Evolutionary conservation across 2,113 vertebrate species (phyloP).

Genomic region (Morone chrysops): DNA sequence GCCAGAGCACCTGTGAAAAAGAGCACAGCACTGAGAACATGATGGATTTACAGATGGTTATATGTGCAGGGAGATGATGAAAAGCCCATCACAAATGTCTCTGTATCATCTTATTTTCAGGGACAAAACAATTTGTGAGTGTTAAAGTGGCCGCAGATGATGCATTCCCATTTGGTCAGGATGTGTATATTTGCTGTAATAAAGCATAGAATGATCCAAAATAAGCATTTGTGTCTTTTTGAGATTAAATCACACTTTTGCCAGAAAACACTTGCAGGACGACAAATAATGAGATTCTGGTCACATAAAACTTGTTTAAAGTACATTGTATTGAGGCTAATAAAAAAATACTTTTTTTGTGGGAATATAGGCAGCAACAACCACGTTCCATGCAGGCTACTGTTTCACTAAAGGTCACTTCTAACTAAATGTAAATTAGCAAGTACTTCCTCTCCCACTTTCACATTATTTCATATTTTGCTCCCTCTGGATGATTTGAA

Average conservation of each 20-base stretch:
- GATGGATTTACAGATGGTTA: constrained; percentile 58
- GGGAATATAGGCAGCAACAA: constrained; percentile 3
- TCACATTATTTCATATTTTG: constrained; percentile 52
- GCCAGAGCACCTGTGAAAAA: constrained; percentile 65
- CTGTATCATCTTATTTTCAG: constrained; percentile 52
- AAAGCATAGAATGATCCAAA: constrained; percentile 16
- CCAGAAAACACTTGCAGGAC: constrained; percentile 4
- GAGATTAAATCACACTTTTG: neutral
- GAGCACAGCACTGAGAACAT: constrained; percentile 14
- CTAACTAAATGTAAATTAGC: constrained; percentile 51
- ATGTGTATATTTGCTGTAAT: constrained; percentile 39
- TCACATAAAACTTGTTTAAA: constrained; percentile 20
- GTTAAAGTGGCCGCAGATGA: neutral
- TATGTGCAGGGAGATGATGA: constrained; percentile 53
- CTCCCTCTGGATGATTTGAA: constrained; percentile 59
- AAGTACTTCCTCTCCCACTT: constrained; percentile 32
- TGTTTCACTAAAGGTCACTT: constrained; percentile 47
- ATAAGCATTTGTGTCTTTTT: constrained; percentile 15
- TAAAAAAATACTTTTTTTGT: neutral
- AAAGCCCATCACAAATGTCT: constrained; percentile 52
- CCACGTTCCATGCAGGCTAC: neutral
- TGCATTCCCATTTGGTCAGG: constrained; percentile 16
- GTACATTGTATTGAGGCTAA: neutral
- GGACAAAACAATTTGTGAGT: constrained; percentile 31
- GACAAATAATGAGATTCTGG: constrained; percentile 28